Evolutionary conservation across 1,140 invertebrate species (phyloP).

Genomic region (Cherax destructor): DNA sequence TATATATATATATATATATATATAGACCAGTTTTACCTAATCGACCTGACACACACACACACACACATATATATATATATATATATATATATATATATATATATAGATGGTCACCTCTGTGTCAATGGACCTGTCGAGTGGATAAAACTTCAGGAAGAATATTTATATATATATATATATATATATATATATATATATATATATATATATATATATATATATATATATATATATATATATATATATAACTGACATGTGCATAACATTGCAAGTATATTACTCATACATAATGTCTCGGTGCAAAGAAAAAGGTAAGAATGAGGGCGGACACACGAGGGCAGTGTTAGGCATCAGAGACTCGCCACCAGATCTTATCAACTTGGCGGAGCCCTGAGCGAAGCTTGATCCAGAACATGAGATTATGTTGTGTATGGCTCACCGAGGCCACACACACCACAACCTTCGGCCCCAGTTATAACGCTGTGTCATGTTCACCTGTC

Average conservation of each 20-base stretch:
- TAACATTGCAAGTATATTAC: too few relatives aligned
- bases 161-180: too few relatives aligned
- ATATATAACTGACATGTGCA: too few relatives aligned
- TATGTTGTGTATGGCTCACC: background rate
- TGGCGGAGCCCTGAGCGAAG: slow-evolving; percentile 11
- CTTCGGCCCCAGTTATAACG: background rate
- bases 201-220: too few relatives aligned
- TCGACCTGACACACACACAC: too few relatives aligned
- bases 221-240: too few relatives aligned
- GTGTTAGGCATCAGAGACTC: slow-evolving; percentile 7
- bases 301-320: too few relatives aligned
- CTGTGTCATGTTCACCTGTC: background rate
- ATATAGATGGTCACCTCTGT: background rate
- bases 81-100: slow-evolving; percentile 20
- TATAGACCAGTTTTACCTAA: background rate
- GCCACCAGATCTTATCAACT: slow-evolving; percentile 19
- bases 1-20: slow-evolving; percentile 26
- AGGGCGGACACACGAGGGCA: background rate
- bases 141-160: background rate
- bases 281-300: too few relatives aligned
- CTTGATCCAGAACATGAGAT: background rate
- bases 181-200: too few relatives aligned
- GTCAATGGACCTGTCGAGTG: background rate
- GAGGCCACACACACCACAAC: background rate
- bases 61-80: slow-evolving; percentile 19